phyloP scores from a whole-genome alignment of 2,888 invertebrate genomes.

The Anthophora plumipes region DNA sequence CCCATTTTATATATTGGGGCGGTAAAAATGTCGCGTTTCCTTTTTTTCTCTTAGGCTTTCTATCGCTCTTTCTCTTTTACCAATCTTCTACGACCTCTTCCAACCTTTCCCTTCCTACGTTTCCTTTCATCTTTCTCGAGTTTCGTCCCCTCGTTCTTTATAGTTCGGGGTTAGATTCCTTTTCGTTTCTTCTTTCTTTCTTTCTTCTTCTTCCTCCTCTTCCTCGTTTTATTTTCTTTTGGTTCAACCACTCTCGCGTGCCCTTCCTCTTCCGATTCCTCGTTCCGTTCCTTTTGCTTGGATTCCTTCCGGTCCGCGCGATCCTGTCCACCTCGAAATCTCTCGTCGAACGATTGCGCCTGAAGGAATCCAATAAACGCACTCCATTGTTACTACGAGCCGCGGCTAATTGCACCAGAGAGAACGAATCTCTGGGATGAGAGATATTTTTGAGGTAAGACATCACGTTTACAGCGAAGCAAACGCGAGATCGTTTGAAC shows the following conservation, averaged over 20 bases:
- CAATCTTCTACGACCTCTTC: conserved; percentile 22
- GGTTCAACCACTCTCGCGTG: neutral
- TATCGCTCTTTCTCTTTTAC: neutral
- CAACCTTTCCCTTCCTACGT: neutral
- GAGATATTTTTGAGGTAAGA: conserved; percentile 43
- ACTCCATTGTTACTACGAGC: conserved; percentile 61
- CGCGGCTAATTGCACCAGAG: conserved; percentile 62
- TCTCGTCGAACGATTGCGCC: conserved; percentile 61
- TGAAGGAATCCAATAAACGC: conserved; percentile 69
- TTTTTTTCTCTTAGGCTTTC: conserved; percentile 21
- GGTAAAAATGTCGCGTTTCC: conserved; percentile 72
- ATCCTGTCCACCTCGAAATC: conserved; percentile 56
- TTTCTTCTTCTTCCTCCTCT: neutral
- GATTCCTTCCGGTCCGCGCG: conserved; percentile 43
- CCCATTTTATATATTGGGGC: conserved; percentile 73
- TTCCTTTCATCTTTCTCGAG: conserved; percentile 5
- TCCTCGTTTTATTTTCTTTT: neutral
- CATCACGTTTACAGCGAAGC: neutral
- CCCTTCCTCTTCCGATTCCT: neutral
- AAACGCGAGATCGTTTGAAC: neutral
- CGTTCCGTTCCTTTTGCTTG: neutral
- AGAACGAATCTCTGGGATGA: conserved; percentile 14
- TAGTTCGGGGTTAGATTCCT: neutral
- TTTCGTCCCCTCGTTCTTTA: conserved; percentile 5
- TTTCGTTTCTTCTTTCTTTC: neutral